Evolutionary conservation across 2,113 vertebrate species (phyloP), one percentile per base, ranked within the genome.

Genomic region (Ciconia stormi): DNA sequence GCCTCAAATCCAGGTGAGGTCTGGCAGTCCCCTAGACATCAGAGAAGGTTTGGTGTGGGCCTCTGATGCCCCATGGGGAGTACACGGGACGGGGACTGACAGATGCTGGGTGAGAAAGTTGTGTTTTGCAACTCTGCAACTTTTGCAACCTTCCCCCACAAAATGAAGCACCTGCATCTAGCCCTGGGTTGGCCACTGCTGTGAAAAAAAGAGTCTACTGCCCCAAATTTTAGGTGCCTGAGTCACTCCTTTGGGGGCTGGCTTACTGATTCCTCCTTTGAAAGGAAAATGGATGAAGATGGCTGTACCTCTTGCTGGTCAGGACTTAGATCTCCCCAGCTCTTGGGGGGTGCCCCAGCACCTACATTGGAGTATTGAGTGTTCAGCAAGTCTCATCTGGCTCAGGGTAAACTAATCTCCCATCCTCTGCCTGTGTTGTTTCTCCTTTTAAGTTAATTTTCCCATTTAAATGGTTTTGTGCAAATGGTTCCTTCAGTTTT

Each of bases 81-180:
- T 21, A 55, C 20, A 49, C 1, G 1, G 46, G 30, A 34, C 0
- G 5, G 16, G 8, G 7, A 20, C 21, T 59, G 62, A 30, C 26
- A 90, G 46, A 44, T 26, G n/a, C 26, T 32, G 30, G 16, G 6
- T 62, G 30, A 55, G 7, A 71, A 82, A 72, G 10, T 2, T 82
- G 7, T 46, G 29, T 3, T 82, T 81, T 44, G 11, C 21, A 50
- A 11, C 14, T 52, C 38, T 63, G 34, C 27, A 63, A 62, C 19
- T 67, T 84, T 16, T 56, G n/a, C 61, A 80, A 44, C 3, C 15
- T 62, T 71, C 23, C 34, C 1, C 0, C 32, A 8, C 42, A 40
- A 62, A 81, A 81, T 6, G 32, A 87, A 26, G 29, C 17, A 47
- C 10, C 17, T 66, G 21, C 1, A 1, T 38, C 30, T 49, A 66